Evolutionary conservation across 2,113 vertebrate species (phyloP), one percentile per base, ranked within the genome.

Genomic region (Ia io): DNA sequence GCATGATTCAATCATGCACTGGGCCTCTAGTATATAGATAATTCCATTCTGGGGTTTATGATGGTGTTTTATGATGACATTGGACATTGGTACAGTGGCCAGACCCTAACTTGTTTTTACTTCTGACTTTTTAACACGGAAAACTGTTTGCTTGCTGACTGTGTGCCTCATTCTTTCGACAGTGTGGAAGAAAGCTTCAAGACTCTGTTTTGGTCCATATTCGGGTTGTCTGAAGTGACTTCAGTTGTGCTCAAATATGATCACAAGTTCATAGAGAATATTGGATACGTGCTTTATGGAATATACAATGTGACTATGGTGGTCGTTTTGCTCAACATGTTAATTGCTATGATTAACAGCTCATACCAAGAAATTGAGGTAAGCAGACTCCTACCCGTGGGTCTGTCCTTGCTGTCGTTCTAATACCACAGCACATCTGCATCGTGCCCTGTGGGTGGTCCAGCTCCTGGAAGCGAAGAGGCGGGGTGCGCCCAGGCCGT

Each of bases 131-230:
- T 82, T 56, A 35, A 23, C 47, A 6, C 5, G 78, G 69, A 74
- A 40, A 51, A 89, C 40, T 74, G 63, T 9, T 53, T 18, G 7
- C 96, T 94, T 92, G 42, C 82, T 96, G 95, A 12, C 92, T 61
- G 42, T 88, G 76, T 83, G 6, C 12, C 22, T 63, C 23, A 28
- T 88, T 90, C 37, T 97, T 92, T 88, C 74, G 90, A 44, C 96
- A 99, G 99, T 59, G 99, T 99, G 63, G 99, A 99, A 97, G 99
- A 99, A 98, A 99, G 99, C 96, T 99, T 99, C 97, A 99, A 99
- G 97, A 99, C 99, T 12, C 97, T 99, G 79, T 99, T 99, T 97
- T 99, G 99, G 99, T 99, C 99, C 18, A 99, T 99, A 98, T 99
- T 99, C 97, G 99, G 99, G 69, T 96, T 99, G 94, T 99, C 99